Evolutionary conservation across 2,888 invertebrate genomes (phyloP), one percentile per base, ranked within the genome.

Genomic region (Pomacea canaliculata): DNA sequence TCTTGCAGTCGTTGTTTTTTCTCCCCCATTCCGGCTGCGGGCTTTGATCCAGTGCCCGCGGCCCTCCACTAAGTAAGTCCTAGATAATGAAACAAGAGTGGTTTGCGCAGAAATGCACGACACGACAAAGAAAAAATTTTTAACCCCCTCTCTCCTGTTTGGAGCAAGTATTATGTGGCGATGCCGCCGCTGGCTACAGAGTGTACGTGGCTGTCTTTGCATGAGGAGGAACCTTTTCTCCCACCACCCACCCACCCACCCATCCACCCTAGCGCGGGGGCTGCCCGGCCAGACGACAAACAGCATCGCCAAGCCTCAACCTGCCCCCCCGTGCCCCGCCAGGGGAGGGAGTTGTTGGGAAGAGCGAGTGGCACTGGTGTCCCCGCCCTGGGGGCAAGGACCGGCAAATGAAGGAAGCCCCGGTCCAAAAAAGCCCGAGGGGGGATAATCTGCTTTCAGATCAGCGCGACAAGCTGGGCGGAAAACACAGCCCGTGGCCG

Each of bases 31-130:
- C 51, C 51, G 51, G 51, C 74, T 67, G 27, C 62, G 59, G 73
- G 73, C 76, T 80, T 80, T 80, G 80, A 80, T 80, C 79, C 71
- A n/a, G 19, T 37, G 77, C 80, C 79, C 16, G 48, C 12, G 74
- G 72, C 56, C 18, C 19, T 23, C 68, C 48, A 59, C 73, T 59
- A 37, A 74, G 72, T 59, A 37, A 74, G 72, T 66, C 76, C 77
- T 68, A 78, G 76, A 74, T 81, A 81, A 81, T 81, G 78, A 79
- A 80, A 80, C 79, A 77, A 79, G 75, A 81, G 78, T 76, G 77
- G 76, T 78, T 23, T 70, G 67, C 70, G 67, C 77, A 77, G 76
- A 78, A 80, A 51, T 46, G 68, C 68, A n/a, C 60, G 66, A 67
- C 68, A 59, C 56, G 75, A 70, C 46, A 18, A 60, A 60, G 60